phyloP scores from a whole-genome alignment of 2,888 invertebrate genomes.

The Reticulitermes lucifugus region DNA sequence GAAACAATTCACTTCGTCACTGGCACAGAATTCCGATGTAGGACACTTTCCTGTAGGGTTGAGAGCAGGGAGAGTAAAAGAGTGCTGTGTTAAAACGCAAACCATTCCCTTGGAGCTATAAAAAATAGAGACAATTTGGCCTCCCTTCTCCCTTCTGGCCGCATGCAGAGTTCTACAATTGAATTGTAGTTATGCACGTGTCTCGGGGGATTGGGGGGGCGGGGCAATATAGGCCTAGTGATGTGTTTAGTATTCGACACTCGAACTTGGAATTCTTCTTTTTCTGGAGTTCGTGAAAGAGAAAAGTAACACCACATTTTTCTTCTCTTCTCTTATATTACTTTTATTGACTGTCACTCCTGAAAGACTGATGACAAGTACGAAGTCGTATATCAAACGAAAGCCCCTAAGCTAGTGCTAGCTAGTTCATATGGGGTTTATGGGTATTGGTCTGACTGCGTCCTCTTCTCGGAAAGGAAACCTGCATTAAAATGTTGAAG shows the following conservation, averaged over 20 bases:
- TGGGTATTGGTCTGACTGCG: no score
- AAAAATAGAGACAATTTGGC: not conserved
- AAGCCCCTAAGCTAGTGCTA: no score
- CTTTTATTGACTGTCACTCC: conserved; percentile 4
- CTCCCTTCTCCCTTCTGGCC: not conserved
- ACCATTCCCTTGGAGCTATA: not conserved
- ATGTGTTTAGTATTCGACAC: conserved; percentile 4
- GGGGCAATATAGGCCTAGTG: not conserved
- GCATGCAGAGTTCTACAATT: not conserved
- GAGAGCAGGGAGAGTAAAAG: no score
- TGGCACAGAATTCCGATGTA: no score
- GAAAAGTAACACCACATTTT: not conserved
- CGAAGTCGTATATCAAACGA: not conserved
- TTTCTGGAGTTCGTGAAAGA: not conserved
- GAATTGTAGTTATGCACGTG: not conserved
- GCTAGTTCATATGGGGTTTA: no score
- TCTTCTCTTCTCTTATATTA: not conserved
- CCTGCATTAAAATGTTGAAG: no score
- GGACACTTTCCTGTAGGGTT: no score
- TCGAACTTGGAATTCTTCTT: conserved; percentile 6
- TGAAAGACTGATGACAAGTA: not conserved
- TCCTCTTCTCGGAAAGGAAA: no score
- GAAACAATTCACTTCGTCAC: no score
- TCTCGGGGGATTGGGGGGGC: not conserved
- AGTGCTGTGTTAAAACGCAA: not conserved